A percentile compares a stretch with the other conserved stretches of the same genome.
phyloP scores from a whole-genome alignment of 2,113 vertebrate species.

The Hippocampus guttulatus region DNA sequence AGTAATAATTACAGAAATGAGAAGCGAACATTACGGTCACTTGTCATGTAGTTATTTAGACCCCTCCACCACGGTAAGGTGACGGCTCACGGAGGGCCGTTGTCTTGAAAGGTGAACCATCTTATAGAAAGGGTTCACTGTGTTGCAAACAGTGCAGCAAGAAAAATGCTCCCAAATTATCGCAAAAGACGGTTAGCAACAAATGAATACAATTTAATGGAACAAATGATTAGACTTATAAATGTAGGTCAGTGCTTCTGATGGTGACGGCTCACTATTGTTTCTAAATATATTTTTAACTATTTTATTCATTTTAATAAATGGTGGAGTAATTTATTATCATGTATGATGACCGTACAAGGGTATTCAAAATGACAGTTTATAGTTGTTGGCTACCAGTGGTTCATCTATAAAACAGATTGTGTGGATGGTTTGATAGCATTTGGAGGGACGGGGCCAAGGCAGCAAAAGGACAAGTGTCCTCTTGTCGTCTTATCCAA shows the following conservation, averaged over 20 bases:
- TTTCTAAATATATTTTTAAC: not conserved
- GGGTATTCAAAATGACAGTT: slow-evolving; percentile 18
- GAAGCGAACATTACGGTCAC: too few relatives aligned
- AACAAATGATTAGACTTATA: not conserved
- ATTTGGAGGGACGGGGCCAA: slow-evolving; percentile 22
- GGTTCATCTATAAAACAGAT: slow-evolving; percentile 35
- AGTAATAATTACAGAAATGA: too few relatives aligned
- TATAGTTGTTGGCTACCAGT: slow-evolving; percentile 34
- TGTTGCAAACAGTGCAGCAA: not conserved
- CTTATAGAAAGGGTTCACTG: too few relatives aligned
- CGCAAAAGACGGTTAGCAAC: not conserved
- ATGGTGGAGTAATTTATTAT: slow-evolving; percentile 14
- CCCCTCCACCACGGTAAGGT: too few relatives aligned
- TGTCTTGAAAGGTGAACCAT: too few relatives aligned
- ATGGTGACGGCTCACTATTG: not conserved
- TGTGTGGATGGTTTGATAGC: slow-evolving; percentile 44
- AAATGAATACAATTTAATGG: not conserved
- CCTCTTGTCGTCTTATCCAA: slow-evolving; percentile 35
- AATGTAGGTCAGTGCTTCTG: not conserved
- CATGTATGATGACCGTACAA: slow-evolving; percentile 15
- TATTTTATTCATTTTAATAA: not conserved
- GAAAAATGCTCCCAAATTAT: not conserved
- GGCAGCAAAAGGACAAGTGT: slow-evolving; percentile 37
- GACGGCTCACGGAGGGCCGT: too few relatives aligned
- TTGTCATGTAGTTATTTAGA: too few relatives aligned